Evolutionary conservation across 92 coral and sea anemone genomes (phyloP).

Genomic region (Bergia sp.): DNA sequence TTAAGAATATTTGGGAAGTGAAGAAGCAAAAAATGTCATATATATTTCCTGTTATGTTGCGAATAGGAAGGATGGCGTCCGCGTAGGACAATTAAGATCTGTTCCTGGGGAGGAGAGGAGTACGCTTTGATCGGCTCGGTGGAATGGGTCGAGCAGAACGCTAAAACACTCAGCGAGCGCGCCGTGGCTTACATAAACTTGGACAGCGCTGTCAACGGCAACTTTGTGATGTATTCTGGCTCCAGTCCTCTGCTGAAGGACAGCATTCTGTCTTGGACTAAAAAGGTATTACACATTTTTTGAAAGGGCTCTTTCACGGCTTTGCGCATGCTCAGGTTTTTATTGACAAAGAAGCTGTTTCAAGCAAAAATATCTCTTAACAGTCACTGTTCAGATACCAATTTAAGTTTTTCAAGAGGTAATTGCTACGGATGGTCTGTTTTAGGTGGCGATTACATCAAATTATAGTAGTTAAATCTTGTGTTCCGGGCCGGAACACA

Average conservation of each 20-base stretch:
- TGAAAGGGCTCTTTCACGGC: too few species aligned
- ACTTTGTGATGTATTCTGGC: not conserved
- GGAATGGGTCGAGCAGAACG: conserved; percentile 92
- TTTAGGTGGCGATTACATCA: too few species aligned
- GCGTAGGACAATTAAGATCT: conserved; percentile 86
- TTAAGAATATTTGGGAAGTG: too few species aligned
- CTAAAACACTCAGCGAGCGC: conserved; percentile 58
- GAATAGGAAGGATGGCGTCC: conserved; percentile 90
- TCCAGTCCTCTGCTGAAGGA: conserved; percentile 66
- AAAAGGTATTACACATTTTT: conserved; percentile 7
- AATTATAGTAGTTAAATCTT: too few species aligned
- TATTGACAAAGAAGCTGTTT: too few species aligned
- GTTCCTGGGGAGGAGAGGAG: conserved; percentile 99
- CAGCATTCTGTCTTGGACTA: conserved; percentile 53
- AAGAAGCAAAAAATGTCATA: not conserved
- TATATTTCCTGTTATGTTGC: not conserved
- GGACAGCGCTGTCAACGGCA: conserved; percentile 70
- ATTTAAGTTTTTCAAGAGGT: too few species aligned
- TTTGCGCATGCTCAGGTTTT: too few species aligned
- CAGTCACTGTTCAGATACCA: too few species aligned
- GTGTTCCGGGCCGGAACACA: too few species aligned
- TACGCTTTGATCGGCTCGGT: conserved; percentile 83
- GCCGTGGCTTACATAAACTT: conserved; percentile 83
- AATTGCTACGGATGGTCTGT: too few species aligned
- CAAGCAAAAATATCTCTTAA: too few species aligned